Evolutionary conservation across 1,140 invertebrate genomes (phyloP), one percentile per base, ranked within the genome.

Genomic region (Zaprionus davidi): DNA sequence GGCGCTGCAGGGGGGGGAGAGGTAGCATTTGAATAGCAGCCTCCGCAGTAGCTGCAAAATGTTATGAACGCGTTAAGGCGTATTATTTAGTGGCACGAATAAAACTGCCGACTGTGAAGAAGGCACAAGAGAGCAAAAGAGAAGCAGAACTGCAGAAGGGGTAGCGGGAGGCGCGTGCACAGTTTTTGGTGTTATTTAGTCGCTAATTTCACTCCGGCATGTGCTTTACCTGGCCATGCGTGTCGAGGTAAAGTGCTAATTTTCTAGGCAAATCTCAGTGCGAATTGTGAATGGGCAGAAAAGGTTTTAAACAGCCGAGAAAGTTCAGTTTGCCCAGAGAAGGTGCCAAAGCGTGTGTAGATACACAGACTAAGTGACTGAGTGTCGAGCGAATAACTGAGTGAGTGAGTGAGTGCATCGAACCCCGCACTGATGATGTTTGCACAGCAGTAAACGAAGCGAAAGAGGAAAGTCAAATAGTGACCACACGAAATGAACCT

Each of bases 1-100:
- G 5, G 12, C 36, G 9, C 15, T 9, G 5, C 12, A n/a, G 24
- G 12, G 2, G 69, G 1, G 2, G 69, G 1, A 28, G 15, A 11
- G 7, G 26, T 17, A 38, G 17, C 44, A 67, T 76, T 72, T 76
- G 74, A 66, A 72, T 76, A 67, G 74, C 74, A 41, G 56, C 36
- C 68, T 64, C 51, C 56, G 24, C 41, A 76, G 69, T 67, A 56
- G 62, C 74, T 67, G 62, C n/a, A 67, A 67, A 76, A 66, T 72
- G 57, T 72, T 76, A 72, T 76, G 69, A 67, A 38, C 74, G 74
- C 74, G 70, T 72, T 72, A 67, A 72, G 70, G 57, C 74, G 51
- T 65, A 72, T 67, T 76, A 76, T 76, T 72, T 72, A 76, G 63
- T 76, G 69, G 44, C 73, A 53, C 68, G 28, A 76, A 75, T 70